Evolutionary conservation across 1,140 invertebrate genomes (phyloP).

Genomic region (Drosophila ananassae): DNA sequence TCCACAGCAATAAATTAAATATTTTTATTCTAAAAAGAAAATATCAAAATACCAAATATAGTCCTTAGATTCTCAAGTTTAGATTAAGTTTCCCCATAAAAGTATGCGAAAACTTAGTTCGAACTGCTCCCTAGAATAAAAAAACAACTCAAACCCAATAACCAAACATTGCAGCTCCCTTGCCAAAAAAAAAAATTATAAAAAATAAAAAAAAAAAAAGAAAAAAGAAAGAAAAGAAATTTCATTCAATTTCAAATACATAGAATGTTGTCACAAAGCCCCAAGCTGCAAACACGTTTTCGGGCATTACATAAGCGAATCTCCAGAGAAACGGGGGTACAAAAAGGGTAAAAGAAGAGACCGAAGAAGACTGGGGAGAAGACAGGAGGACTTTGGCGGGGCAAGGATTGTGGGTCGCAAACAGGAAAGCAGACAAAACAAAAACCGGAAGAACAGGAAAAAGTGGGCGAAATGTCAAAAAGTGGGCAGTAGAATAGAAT

Average conservation of each 20-base stretch:
- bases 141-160: neutral
- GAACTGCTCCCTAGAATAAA: conserved; percentile 1
- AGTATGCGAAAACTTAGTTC: conserved; percentile 1
- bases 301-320: conserved; percentile 68
- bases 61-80: neutral
- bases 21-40: neutral
- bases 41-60: neutral
- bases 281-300: conserved; percentile 69
- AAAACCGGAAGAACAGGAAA: conserved; percentile 82
- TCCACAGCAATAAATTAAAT: neutral
- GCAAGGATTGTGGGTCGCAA: conserved; percentile 75
- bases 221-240: conserved; percentile 24
- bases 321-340: conserved; percentile 1
- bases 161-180: neutral
- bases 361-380: neutral
- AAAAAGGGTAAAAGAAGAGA: conserved; percentile 10
- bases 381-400: conserved; percentile 36
- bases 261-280: conserved; percentile 69
- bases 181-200: conserved; percentile 1
- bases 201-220: neutral
- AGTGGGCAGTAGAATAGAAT: conserved; percentile 55
- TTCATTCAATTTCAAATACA: conserved; percentile 66
- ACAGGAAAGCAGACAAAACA: conserved; percentile 79
- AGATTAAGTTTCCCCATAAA: conserved; percentile 1
- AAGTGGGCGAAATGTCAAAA: conserved; percentile 82